Conservation (phyloP, 2,797 vertebrate genomes). For the Myotis daubentonii region DNA sequence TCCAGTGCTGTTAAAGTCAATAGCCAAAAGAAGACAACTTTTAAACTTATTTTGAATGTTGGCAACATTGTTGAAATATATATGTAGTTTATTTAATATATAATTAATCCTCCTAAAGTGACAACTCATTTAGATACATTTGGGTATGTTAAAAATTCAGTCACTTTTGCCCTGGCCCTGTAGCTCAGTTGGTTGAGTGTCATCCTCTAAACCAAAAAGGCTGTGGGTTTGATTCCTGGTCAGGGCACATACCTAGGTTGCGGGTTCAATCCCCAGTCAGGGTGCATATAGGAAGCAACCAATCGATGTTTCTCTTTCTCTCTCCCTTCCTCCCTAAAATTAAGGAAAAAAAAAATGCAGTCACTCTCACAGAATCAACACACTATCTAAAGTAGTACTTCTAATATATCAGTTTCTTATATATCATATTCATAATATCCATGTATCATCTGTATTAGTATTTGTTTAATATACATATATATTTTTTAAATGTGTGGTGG, state of each 20-base stretch:
- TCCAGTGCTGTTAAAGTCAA: background rate
- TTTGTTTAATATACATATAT: background rate
- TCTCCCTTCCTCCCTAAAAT: background rate
- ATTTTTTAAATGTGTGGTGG: too few species aligned
- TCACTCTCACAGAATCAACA: constrained; percentile 32
- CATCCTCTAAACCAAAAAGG: background rate
- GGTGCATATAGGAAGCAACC: background rate
- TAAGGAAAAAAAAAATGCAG: background rate
- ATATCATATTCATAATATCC: background rate
- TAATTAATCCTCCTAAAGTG: background rate
- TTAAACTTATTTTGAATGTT: constrained; percentile 44
- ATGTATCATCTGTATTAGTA: constrained; percentile 8
- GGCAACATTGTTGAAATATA: background rate
- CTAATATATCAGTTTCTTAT: constrained; percentile 10
- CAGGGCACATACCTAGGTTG: background rate
- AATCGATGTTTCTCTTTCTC: background rate
- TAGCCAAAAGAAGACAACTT: background rate
- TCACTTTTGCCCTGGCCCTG: background rate
- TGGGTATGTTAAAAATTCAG: background rate
- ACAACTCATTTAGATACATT: background rate
- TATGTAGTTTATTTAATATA: background rate
- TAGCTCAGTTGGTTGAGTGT: background rate
- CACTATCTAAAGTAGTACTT: background rate
- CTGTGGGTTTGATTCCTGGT: background rate
- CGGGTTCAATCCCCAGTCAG: background rate